Evolutionary conservation across 2,113 vertebrate genomes (phyloP).

Genomic region (Symphodus melops): DNA sequence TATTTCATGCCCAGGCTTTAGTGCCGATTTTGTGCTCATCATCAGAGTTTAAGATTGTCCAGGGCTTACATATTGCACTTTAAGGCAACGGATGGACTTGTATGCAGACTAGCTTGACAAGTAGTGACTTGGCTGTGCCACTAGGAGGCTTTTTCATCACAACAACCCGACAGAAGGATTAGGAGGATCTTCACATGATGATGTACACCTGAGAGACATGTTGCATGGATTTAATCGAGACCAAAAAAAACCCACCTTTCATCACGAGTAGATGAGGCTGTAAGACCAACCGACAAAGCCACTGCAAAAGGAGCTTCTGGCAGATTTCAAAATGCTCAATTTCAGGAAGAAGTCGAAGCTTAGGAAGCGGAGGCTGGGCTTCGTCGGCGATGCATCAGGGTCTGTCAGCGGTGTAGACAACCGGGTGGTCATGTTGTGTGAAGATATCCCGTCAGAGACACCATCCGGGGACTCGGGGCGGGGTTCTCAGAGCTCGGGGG

Average conservation of each 20-base stretch:
- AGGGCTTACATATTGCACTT: background rate
- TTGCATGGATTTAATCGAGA: conserved; percentile 22
- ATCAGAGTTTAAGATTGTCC: background rate
- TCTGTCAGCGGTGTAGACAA: conserved; percentile 46
- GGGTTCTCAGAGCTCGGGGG: conserved; percentile 60
- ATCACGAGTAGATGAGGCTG: background rate
- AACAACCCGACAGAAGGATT: conserved; percentile 15
- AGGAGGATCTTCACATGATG: conserved; percentile 13
- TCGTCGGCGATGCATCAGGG: conserved; percentile 16
- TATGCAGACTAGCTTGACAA: background rate
- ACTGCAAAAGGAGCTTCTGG: background rate
- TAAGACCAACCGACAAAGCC: background rate
- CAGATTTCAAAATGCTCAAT: conserved; percentile 60
- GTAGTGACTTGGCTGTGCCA: conserved; percentile 12
- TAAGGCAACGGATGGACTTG: background rate
- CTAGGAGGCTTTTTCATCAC: conserved; percentile 22
- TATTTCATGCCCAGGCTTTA: conserved; percentile 15
- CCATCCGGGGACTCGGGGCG: conserved; percentile 69
- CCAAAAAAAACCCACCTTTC: background rate
- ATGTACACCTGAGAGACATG: conserved; percentile 12
- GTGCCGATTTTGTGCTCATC: conserved; percentile 9
- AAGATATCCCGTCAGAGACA: conserved; percentile 77
- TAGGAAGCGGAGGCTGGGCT: conserved; percentile 50
- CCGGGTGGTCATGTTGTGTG: conserved; percentile 83
- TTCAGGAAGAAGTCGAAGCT: conserved; percentile 73